phyloP scores from a whole-genome alignment of 1,140 invertebrate species.

The Steinernema feltiae region DNA sequence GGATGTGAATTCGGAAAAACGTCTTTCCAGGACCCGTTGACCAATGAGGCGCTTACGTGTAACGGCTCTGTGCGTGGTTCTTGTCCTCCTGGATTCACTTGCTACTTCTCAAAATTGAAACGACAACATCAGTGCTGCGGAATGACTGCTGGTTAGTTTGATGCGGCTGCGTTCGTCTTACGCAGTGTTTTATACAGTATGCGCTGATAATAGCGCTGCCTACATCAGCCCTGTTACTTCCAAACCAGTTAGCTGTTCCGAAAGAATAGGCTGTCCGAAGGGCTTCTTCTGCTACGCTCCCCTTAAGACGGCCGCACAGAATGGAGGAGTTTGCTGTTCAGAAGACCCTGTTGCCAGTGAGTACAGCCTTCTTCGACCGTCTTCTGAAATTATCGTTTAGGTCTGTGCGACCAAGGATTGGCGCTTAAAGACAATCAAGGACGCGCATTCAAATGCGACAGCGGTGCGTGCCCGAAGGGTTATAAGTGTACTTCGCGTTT shows the following conservation, averaged over 20 bases:
- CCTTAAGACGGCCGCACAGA: background rate
- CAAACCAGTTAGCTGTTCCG: constrained; percentile 7
- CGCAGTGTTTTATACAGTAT: background rate
- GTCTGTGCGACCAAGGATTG: constrained; percentile 23
- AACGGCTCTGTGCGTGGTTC: background rate
- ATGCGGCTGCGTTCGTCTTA: background rate
- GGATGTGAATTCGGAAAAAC: constrained; percentile 18
- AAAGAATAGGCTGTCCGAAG: constrained; percentile 8
- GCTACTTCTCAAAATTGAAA: constrained; percentile 18
- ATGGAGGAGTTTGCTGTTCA: constrained; percentile 24
- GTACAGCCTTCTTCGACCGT: background rate
- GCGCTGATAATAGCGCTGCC: constrained; percentile 20
- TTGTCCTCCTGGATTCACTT: constrained; percentile 27
- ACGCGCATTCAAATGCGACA: constrained; percentile 12
- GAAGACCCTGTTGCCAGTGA: constrained; percentile 22
- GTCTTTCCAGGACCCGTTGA: constrained; percentile 21
- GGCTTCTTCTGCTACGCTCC: constrained; percentile 24
- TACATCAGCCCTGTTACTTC: constrained; percentile 20
- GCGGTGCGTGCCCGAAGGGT: background rate
- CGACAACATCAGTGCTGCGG: constrained; percentile 20
- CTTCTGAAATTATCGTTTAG: background rate
- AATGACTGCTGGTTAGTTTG: constrained; percentile 10
- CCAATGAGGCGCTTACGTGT: constrained; percentile 9
- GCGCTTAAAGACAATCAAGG: constrained; percentile 19
- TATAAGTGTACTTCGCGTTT: constrained; percentile 19